These are phyloP conservation scores for Rhabdophis nuchalis DNA, from an alignment of 2,797 vertebrate genomes.

Conservation along the genomic window DNA sequence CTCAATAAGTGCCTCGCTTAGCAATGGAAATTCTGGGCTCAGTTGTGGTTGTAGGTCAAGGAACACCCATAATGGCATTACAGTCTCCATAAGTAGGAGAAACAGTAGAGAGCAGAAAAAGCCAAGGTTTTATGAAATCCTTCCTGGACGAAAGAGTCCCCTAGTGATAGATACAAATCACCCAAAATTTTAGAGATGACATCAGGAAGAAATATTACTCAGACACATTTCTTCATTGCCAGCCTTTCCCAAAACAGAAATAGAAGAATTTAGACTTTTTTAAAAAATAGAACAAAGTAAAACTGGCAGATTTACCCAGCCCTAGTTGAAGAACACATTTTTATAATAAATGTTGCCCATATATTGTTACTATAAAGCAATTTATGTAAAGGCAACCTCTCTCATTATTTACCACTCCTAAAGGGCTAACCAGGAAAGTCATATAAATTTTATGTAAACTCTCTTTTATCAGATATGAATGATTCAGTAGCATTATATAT, in stretches of 20 bases:
- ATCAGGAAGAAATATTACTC: not conserved
- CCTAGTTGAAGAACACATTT: not conserved
- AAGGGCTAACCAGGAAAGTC: not conserved
- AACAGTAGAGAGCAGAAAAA: not conserved
- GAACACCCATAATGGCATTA: not conserved
- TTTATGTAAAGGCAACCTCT: not conserved
- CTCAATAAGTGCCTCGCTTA: not conserved
- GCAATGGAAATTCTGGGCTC: not conserved
- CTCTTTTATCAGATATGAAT: not conserved
- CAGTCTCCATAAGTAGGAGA: not conserved
- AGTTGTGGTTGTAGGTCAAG: not conserved
- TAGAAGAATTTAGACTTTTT: not conserved
- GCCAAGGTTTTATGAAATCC: not conserved
- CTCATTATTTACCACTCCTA: not conserved
- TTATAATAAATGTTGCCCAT: not conserved
- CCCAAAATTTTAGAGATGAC: not conserved
- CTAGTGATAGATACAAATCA: not conserved
- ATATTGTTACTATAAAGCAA: not conserved
- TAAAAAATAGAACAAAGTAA: not conserved
- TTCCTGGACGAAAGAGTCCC: not conserved
- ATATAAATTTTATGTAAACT: not conserved
- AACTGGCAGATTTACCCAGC: not conserved
- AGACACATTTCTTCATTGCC: not conserved
- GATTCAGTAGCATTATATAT: not conserved
- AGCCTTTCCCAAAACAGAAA: not conserved